Percentiles rank a stretch among this genome's conserved stretches.
Conservation (phyloP, 2,797 vertebrate species). For the Helicolenus hilgendorfi region DNA sequence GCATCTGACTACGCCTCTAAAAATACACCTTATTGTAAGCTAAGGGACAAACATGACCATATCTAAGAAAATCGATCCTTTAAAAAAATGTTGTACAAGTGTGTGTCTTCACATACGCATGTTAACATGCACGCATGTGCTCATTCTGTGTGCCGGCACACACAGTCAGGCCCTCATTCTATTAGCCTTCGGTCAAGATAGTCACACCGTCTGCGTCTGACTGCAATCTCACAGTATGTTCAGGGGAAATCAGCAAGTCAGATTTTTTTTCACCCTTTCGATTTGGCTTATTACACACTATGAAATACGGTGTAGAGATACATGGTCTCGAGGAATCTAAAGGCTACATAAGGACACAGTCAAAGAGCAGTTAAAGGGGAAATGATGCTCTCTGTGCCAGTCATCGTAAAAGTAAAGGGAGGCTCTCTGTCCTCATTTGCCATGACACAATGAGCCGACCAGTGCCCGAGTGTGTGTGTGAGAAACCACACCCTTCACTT, state of each 20-base stretch:
- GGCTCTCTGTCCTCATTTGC: constrained; percentile 75
- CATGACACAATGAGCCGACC: constrained; percentile 64
- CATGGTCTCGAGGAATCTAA: constrained; percentile 24
- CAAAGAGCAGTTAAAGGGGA: constrained; percentile 23
- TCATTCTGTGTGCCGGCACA: constrained; percentile 12
- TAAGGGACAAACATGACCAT: neutral
- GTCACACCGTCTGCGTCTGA: constrained; percentile 6
- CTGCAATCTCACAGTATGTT: neutral
- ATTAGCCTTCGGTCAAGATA: constrained; percentile 5
- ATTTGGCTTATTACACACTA: neutral
- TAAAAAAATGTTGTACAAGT: neutral
- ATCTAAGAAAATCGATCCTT: neutral
- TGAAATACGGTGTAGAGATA: neutral
- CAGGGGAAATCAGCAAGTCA: neutral
- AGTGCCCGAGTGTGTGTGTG: neutral
- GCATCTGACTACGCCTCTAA: neutral
- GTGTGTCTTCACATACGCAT: neutral
- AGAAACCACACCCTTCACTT: constrained; percentile 90
- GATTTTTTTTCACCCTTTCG: neutral
- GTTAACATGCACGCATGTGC: constrained; percentile 25
- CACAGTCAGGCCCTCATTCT: constrained; percentile 14
- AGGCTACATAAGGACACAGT: constrained; percentile 34
- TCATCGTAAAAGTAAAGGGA: constrained; percentile 39
- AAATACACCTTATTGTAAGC: neutral
- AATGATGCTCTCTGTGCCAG: constrained; percentile 36